These are phyloP conservation scores for Pyrgus malvae DNA, from an alignment of 2,888 invertebrate genomes.

Conservation along the genomic window DNA sequence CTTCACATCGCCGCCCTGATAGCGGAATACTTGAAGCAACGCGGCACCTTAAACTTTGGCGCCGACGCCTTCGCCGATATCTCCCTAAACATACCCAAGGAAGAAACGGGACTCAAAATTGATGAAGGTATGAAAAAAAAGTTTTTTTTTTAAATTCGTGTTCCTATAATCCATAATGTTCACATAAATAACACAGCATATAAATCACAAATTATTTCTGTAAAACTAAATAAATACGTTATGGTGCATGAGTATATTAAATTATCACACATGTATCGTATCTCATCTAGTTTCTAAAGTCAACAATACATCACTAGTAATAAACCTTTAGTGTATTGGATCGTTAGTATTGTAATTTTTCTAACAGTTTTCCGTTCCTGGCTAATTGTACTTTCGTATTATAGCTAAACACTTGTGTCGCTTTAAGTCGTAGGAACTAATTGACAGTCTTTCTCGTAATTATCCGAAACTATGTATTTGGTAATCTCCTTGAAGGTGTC, in stretches of 20 bases:
- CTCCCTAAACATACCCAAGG: slow-evolving; percentile 92
- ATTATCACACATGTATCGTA: slow-evolving; percentile 3
- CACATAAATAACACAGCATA: slow-evolving; percentile 50
- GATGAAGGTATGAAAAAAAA: slow-evolving; percentile 84
- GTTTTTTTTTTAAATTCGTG: slow-evolving; percentile 35
- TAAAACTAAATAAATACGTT: slow-evolving; percentile 8
- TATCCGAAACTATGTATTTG: slow-evolving; percentile 65
- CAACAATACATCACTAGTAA: background rate
- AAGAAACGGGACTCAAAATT: slow-evolving; percentile 92
- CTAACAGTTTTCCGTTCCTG: background rate
- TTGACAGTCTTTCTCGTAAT: slow-evolving; percentile 71
- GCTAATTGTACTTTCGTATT: background rate
- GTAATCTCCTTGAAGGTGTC: slow-evolving; percentile 74
- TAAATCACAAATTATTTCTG: slow-evolving; percentile 27
- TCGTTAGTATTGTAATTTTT: background rate
- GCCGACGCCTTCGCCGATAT: slow-evolving; percentile 91
- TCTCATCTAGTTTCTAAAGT: background rate
- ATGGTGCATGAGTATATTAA: slow-evolving; percentile 8
- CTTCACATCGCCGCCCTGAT: slow-evolving; percentile 97
- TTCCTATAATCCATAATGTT: slow-evolving; percentile 40
- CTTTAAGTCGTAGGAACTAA: slow-evolving; percentile 47
- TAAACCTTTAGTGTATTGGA: background rate
- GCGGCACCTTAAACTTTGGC: slow-evolving; percentile 89
- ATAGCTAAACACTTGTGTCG: slow-evolving; percentile 3
- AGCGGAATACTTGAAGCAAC: slow-evolving; percentile 94